Base-by-base conservation (phyloP, 2,888 invertebrate genomes). In the Ceratothoa steindachneri region DNA sequence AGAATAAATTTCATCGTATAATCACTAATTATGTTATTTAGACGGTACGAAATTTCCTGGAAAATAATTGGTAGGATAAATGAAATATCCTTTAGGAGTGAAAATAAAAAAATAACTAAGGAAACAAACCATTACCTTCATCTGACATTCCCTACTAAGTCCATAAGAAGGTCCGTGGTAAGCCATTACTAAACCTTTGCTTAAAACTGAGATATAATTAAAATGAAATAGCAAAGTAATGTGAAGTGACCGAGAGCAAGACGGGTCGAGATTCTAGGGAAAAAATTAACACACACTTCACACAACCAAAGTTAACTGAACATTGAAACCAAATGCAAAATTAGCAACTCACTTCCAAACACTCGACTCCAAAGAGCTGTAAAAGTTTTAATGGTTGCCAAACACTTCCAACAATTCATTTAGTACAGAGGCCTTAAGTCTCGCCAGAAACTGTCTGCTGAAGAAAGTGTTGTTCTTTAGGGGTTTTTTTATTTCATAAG, bases 111-210 rank as follows among this genome's bases (percentile, higher is more conserved):
- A n/a, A n/a, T n/a, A n/a, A n/a, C n/a, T n/a, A n/a, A n/a, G n/a
- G n/a, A n/a, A n/a, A 41, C 5, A 41, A 5, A 41, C 7, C 15
- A 41, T 41, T 82, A 84, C 84, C 83, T 85, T 85, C 82, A 85
- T 82, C 80, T 83, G 84, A 73, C 84, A 85, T 77, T 85, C 85
- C 52, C 85, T 81, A 77, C 84, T 84, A n/a, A 85, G 81, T 74
- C 85, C 85, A 80, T 85, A 85, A 3, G 84, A 81, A 29, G 85
- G 85, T 80, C 85, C 85, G 81, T 83, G 83, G 80, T 81, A 83
- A 53, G 83, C 83, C 84, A 84, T 83, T 15, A 41, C 15, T 15
- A 15, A 41, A 41, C 5, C 15, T 41, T 41, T n/a, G n/a, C n/a
- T n/a, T n/a, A n/a, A n/a, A n/a, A n/a, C n/a, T n/a, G n/a, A n/a